Evolutionary conservation across 1,140 invertebrate genomes (phyloP).

Genomic region (Anastatus disparis): DNA sequence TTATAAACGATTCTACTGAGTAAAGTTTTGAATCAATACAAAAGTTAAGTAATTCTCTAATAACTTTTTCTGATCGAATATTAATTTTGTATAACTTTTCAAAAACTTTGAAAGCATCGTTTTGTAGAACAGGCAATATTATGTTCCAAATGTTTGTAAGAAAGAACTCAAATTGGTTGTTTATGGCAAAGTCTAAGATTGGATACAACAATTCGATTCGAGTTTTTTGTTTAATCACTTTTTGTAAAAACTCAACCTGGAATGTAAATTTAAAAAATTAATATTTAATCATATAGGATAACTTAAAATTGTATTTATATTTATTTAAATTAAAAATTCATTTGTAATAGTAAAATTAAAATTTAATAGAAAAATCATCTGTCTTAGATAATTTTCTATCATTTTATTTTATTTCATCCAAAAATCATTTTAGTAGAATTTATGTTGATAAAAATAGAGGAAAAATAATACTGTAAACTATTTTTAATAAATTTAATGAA

Average conservation of each 20-base stretch:
- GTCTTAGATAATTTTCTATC: no score
- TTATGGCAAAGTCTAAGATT: slow-evolving; percentile 2
- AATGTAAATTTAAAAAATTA: slow-evolving; percentile 14
- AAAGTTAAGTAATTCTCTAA: not conserved
- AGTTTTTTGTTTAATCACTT: slow-evolving; percentile 9
- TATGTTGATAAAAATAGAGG: no score
- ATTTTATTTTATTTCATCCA: no score
- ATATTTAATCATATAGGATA: not conserved
- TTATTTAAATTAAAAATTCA: not conserved
- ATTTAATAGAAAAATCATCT: no score
- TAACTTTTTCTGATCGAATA: not conserved
- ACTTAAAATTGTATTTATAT: not conserved
- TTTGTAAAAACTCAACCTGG: not conserved
- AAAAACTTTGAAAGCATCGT: slow-evolving; percentile 1
- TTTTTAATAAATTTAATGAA: no score
- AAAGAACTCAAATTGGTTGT: slow-evolving; percentile 6
- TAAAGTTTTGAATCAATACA: not conserved
- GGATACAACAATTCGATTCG: not conserved
- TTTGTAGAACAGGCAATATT: not conserved
- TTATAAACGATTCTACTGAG: slow-evolving; percentile 15
- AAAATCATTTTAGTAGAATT: no score
- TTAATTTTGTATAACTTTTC: slow-evolving; percentile 8
- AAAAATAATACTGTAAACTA: no score
- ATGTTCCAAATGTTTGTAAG: not conserved
- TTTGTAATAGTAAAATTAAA: no score